Evolutionary conservation across 2,888 invertebrate species (phyloP).

Genomic region (Epistrophella euchroma): DNA sequence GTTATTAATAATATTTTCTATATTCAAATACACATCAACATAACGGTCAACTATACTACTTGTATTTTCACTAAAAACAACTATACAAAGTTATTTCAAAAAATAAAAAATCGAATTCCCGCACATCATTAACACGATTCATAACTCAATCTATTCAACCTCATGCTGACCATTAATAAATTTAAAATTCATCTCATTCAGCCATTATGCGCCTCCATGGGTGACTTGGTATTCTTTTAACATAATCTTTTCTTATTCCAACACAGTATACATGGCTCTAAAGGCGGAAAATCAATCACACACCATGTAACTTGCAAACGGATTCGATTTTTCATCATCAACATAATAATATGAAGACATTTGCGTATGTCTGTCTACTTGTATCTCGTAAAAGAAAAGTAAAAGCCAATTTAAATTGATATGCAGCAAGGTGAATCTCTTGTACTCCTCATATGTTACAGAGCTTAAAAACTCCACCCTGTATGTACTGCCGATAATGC

Average conservation of each 20-base stretch:
- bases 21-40: neutral
- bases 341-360: constrained; percentile 19
- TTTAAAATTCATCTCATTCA: constrained; percentile 32
- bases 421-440: constrained; percentile 40
- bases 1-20: neutral
- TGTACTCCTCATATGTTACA: constrained; percentile 9
- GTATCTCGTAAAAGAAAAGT: constrained; percentile 30
- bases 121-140: constrained; percentile 21
- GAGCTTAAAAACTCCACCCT: constrained; percentile 18
- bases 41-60: constrained; percentile 7
- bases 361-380: neutral
- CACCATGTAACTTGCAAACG: constrained; percentile 14
- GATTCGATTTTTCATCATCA: constrained; percentile 23
- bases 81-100: neutral
- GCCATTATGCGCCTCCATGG: constrained; percentile 18
- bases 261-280: constrained; percentile 2
- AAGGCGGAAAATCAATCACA: constrained; percentile 32
- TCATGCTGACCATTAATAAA: constrained; percentile 19
- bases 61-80: constrained; percentile 24
- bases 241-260: constrained; percentile 13
- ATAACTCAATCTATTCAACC: constrained; percentile 40
- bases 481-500: too few relatives aligned
- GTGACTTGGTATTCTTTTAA: constrained; percentile 13
- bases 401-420: constrained; percentile 46
- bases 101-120: constrained; percentile 8